phyloP scores from a whole-genome alignment of 2,888 invertebrate species.

The Eupithecia insigniata region DNA sequence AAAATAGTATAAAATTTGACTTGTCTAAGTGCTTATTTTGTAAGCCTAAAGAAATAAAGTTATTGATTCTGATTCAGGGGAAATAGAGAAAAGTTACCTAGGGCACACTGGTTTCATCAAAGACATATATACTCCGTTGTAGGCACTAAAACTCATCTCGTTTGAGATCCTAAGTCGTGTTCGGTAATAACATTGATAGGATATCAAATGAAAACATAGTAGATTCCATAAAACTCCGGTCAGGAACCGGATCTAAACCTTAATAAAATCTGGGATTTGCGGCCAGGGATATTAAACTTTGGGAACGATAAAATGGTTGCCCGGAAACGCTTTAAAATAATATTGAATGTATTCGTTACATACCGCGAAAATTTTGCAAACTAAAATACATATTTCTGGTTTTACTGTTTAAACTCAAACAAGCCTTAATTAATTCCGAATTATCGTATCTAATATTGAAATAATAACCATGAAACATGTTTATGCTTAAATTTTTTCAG shows the following conservation, averaged over 20 bases:
- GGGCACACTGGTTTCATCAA: neutral
- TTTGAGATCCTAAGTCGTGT: neutral
- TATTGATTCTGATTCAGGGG: too few relatives aligned
- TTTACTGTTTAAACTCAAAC: neutral
- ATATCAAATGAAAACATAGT: conserved; percentile 37
- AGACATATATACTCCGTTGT: neutral
- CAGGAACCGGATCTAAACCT: conserved; percentile 36
- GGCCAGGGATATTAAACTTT: conserved; percentile 35
- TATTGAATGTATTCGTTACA: neutral
- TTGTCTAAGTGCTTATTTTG: too few relatives aligned
- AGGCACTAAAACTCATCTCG: neutral
- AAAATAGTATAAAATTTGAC: too few relatives aligned
- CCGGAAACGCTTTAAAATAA: conserved; percentile 17
- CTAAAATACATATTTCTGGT: neutral
- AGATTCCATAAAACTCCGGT: conserved; percentile 36
- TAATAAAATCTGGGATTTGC: conserved; percentile 39
- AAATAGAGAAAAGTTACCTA: neutral
- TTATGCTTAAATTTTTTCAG: neutral
- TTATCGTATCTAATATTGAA: neutral
- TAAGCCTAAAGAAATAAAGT: too few relatives aligned
- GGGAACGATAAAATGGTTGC: conserved; percentile 22
- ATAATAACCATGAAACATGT: neutral
- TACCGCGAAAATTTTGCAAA: neutral
- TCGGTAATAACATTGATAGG: conserved; percentile 22
- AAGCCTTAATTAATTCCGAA: neutral